Evolutionary conservation across 2,797 vertebrate species (phyloP).

Genomic region (Antrozous pallidus): DNA sequence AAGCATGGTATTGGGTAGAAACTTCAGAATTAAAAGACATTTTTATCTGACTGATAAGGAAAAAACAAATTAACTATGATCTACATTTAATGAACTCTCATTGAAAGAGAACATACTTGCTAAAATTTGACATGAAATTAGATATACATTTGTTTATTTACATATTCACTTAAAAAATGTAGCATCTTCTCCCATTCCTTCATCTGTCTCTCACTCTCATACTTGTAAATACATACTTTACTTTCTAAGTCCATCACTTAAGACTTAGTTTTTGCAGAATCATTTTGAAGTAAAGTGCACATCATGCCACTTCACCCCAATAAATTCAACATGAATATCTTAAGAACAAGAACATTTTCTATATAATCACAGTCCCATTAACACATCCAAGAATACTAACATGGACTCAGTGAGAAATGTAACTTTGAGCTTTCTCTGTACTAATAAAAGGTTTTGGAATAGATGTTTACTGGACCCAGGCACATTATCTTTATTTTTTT

Average conservation of each 20-base stretch:
- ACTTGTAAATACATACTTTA: neutral
- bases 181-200: neutral
- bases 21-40: neutral
- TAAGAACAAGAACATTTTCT: constrained; percentile 43
- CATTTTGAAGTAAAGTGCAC: constrained; percentile 48
- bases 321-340: constrained; percentile 51
- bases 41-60: neutral
- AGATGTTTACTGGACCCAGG: constrained; percentile 52
- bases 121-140: neutral
- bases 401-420: constrained; percentile 6
- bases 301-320: constrained; percentile 38
- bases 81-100: neutral
- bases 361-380: constrained; percentile 39
- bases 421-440: constrained; percentile 46
- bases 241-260: neutral
- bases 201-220: neutral
- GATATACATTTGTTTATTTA: neutral
- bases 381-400: constrained; percentile 34
- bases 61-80: neutral
- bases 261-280: constrained; percentile 8
- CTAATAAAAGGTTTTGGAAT: constrained; percentile 1
- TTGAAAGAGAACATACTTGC: neutral
- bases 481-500: constrained; percentile 62
- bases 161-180: neutral
- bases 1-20: neutral